phyloP scores from a whole-genome alignment of 2,888 invertebrate species.

The Ophonus ardosiacus region DNA sequence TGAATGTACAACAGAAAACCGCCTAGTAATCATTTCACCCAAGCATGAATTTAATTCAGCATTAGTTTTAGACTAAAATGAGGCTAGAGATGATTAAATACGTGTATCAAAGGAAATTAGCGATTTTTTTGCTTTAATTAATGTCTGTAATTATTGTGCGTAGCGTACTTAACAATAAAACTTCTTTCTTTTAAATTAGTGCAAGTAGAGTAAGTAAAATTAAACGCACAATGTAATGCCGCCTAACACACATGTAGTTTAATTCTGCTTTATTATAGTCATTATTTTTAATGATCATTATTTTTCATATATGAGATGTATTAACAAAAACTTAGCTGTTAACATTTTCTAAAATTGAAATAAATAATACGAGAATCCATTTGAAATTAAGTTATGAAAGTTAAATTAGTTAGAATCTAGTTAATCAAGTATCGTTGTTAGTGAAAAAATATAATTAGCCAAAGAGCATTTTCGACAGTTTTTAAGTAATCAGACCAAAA shows the following conservation, averaged over 20 bases:
- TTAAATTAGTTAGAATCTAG: too few relatives aligned
- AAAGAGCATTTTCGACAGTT: too few relatives aligned
- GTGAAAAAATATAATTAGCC: too few relatives aligned
- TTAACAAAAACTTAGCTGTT: too few relatives aligned
- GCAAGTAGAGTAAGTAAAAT: conserved; percentile 11
- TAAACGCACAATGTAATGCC: background rate
- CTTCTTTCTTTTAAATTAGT: conserved; percentile 40
- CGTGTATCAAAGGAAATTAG: conserved; percentile 29
- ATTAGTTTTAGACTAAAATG: conserved; percentile 42
- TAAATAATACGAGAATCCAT: too few relatives aligned
- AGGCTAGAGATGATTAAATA: conserved; percentile 42
- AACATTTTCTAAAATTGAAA: too few relatives aligned
- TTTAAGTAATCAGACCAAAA: too few relatives aligned
- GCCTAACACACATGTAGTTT: background rate
- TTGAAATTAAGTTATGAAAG: too few relatives aligned
- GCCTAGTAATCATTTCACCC: conserved; percentile 15
- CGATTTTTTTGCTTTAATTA: conserved; percentile 33
- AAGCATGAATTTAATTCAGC: conserved; percentile 36
- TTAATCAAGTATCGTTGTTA: too few relatives aligned
- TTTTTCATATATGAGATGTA: too few relatives aligned
- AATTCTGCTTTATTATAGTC: background rate
- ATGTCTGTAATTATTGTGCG: conserved; percentile 38
- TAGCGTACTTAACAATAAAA: conserved; percentile 16
- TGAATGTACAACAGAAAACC: conserved; percentile 27
- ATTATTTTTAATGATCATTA: background rate